Evolutionary conservation across 1,140 invertebrate genomes (phyloP), one percentile per base, ranked within the genome.

Genomic region (Sycobia sp.): DNA sequence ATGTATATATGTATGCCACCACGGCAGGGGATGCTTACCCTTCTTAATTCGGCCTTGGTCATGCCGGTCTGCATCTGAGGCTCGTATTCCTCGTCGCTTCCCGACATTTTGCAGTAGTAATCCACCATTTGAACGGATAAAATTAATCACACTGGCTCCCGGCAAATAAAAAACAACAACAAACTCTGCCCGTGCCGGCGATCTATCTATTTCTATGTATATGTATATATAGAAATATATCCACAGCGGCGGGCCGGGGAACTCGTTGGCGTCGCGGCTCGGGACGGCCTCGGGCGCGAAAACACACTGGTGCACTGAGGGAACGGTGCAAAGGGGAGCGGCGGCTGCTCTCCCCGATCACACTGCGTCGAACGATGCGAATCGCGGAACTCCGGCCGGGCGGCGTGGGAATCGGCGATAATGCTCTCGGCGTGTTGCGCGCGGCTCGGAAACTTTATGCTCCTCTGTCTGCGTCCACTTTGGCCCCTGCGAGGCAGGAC

Each of bases 51-150:
- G 25, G 80, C 81, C 60, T 83, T 82, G 8, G 78, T 73, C 79
- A 83, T 80, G 59, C 74, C 75, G 7, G 72, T 54, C 22, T 82
- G 77, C 16, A 69, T 60, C 34, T 78, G 78, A 5, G 70, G 41
- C 46, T 82, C 78, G 8, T 72, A 79, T 71, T 82, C 81, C 11
- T 82, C 81, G 44, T 82, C 78, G 67, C 79, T 81, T 65, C 75
- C 77, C 50, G 79, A 80, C 81, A 82, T 82, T 67, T 80, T 82
- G 72, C 69, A 72, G 53, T 74, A 75, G 56, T 70, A 74, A 76
- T 82, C 76, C 70, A 80, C 75, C 77, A 79, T 77, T 78, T 41
- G 38, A 34, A 16, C 58, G 9, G 46, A 13, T 59, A 22, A 58
- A 27, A 16, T 25, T n/a, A n/a, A 59, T 59, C 57, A 59, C 57